Evolutionary conservation across 2,113 vertebrate species (phyloP).

Genomic region (Grammomys dolichurus): DNA sequence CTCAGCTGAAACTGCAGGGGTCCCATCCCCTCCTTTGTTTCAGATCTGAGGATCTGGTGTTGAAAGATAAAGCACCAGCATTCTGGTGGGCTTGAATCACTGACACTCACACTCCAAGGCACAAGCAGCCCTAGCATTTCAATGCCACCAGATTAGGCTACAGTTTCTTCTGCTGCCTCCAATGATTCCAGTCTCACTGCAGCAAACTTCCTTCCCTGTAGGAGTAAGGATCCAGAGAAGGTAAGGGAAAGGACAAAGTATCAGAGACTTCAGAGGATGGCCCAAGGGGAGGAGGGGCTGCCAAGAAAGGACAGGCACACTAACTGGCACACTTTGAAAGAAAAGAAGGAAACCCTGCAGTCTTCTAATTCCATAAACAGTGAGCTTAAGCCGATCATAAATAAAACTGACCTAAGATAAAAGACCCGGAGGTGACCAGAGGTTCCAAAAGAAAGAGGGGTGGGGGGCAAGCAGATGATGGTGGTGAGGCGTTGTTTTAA

Average conservation of each 20-base stretch:
- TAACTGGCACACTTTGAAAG: slow-evolving; percentile 25
- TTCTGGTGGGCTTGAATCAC: slow-evolving; percentile 20
- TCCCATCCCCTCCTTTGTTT: slow-evolving; percentile 13
- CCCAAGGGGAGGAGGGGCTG: slow-evolving; percentile 42
- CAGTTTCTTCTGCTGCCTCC: slow-evolving; percentile 25
- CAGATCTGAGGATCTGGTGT: slow-evolving; percentile 1
- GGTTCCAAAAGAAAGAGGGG: neutral
- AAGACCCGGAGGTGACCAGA: slow-evolving; percentile 44
- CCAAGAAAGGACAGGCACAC: slow-evolving; percentile 3
- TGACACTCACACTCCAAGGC: slow-evolving; percentile 56
- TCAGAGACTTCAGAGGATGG: slow-evolving; percentile 22
- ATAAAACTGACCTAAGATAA: slow-evolving; percentile 60
- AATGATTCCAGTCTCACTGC: neutral
- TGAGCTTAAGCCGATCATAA: slow-evolving; percentile 35
- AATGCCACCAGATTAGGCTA: slow-evolving; percentile 10
- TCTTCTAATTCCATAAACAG: slow-evolving; percentile 44
- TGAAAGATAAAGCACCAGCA: slow-evolving; percentile 8
- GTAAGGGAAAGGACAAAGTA: slow-evolving; percentile 30
- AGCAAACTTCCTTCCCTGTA: neutral
- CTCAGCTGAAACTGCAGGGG: slow-evolving; percentile 11
- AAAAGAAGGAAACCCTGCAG: neutral
- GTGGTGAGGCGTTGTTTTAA: neutral
- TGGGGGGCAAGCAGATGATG: neutral
- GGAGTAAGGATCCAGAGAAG: slow-evolving; percentile 7
- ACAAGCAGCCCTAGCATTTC: slow-evolving; percentile 15